Percentiles rank a stretch among this genome's conserved stretches.
These are phyloP conservation scores for Hedychridium roseum DNA, from an alignment of 2,888 invertebrate species.

Conservation along the genomic window DNA sequence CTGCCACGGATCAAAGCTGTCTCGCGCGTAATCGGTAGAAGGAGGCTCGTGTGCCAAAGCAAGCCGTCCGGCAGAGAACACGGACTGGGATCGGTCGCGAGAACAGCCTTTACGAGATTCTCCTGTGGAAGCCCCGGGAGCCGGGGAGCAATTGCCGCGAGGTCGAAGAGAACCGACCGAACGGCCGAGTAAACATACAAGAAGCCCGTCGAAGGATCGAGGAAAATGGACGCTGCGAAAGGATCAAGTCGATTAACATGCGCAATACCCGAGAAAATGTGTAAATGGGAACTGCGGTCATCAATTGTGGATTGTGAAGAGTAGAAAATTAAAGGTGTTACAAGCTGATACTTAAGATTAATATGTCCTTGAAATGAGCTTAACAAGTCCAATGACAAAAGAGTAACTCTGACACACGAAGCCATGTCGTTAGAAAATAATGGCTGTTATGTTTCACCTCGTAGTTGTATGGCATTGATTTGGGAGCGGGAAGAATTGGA, in stretches of 20 bases:
- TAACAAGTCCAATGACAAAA: too few species aligned
- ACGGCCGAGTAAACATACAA: background rate
- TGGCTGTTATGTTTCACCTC: too few species aligned
- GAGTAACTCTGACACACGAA: too few species aligned
- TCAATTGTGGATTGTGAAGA: too few species aligned
- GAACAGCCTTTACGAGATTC: conserved; percentile 3
- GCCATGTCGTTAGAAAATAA: too few species aligned
- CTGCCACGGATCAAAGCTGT: conserved; percentile 3
- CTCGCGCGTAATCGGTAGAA: conserved; percentile 2
- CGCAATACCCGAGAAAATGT: too few species aligned
- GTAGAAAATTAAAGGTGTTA: too few species aligned
- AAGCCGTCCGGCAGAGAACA: background rate
- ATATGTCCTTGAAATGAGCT: too few species aligned
- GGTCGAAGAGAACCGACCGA: background rate
- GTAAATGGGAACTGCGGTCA: too few species aligned
- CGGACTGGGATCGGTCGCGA: conserved; percentile 1
- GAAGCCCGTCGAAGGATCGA: background rate
- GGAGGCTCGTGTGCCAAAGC: background rate
- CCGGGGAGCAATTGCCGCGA: background rate
- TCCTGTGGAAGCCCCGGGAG: background rate
- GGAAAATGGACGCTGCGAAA: background rate
- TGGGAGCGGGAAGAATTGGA: too few species aligned
- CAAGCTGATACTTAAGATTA: too few species aligned
- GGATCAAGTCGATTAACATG: background rate
- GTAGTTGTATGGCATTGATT: too few species aligned